Evolutionary conservation across 1,140 invertebrate genomes (phyloP), one percentile per base, ranked within the genome.

Genomic region (Cotesia glomerata): DNA sequence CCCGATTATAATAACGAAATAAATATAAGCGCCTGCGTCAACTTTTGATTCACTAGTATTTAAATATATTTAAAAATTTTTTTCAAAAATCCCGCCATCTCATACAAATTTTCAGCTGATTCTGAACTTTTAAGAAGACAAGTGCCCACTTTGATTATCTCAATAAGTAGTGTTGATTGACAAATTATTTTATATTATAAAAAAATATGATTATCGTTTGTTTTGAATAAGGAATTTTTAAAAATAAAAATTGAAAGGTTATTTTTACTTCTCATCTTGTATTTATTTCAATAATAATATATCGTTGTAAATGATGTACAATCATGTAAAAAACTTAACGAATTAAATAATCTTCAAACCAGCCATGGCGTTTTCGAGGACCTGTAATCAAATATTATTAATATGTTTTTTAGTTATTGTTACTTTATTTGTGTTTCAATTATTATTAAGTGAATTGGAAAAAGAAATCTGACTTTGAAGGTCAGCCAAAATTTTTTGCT

Each of bases 331-430:
- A 74, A 79, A 77, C 65, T 79, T 65, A 82, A 79, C 75, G 73
- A 75, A 81, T 88, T 86, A 89, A 58, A 81, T 81, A 82, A 92
- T 91, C 82, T 89, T 91, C 69, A 92, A 85, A 64, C 90, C 90
- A 82, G 92, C 90, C 82, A 93, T 91, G 65, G 91, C 89, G 79
- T 88, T 91, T 77, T 92, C 92, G 70, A 94, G 81, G 61, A 85
- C 84, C 74, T 90, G 82, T 58, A 89, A 89, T 61, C 70, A 61
- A 64, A 39, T 26, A 32, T 58, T 14, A 52, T 54, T 36, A 49
- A n/a, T 67, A 61, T 49, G n/a, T 69, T 59, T n/a, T 35, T 39
- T 18, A 14, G 11, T 11, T 45, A 11, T 45, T 45, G 11, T 11
- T 45, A 45, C 7, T 26, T 26, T 26, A 26, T 26, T 26, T 26